Conservation (phyloP, 30 jellyfish, hydroid and myxozoan species). For the Pelagia noctiluca region DNA sequence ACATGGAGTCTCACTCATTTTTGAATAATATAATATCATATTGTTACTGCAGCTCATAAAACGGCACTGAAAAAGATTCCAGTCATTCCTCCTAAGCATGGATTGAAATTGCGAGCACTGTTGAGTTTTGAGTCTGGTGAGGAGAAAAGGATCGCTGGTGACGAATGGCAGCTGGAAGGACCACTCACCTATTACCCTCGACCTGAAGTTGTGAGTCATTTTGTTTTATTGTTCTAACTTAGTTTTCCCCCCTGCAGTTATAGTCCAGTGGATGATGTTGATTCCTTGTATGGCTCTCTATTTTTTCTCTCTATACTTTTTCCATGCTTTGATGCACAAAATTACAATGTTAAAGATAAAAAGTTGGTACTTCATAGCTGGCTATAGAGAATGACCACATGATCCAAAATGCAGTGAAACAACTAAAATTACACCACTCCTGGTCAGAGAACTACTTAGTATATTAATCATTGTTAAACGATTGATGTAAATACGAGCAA, state of each 20-base stretch:
- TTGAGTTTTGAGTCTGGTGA: constrained; percentile 68
- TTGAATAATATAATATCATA: not conserved
- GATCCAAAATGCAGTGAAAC: too few relatives aligned
- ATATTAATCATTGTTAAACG: too few relatives aligned
- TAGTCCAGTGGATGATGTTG: not conserved
- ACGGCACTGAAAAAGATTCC: constrained; percentile 87
- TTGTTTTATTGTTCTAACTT: not conserved
- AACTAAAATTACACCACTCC: too few relatives aligned
- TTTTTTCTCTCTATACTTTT: too few relatives aligned
- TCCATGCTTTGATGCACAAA: too few relatives aligned
- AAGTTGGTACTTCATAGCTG: too few relatives aligned
- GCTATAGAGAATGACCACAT: too few relatives aligned
- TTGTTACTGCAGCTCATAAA: constrained; percentile 47
- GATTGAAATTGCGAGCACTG: constrained; percentile 87
- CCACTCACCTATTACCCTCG: constrained; percentile 96
- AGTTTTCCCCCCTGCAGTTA: not conserved
- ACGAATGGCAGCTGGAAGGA: constrained; percentile 97
- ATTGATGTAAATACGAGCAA: too few relatives aligned
- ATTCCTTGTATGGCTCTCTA: not conserved
- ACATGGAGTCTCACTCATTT: not conserved
- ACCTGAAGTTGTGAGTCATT: constrained; percentile 83
- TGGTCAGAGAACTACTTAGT: too few relatives aligned
- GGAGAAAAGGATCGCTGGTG: constrained; percentile 85
- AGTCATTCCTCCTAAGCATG: constrained; percentile 78
- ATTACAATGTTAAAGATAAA: too few relatives aligned